phyloP scores from a whole-genome alignment of 2,113 vertebrate genomes.

The Toxostoma redivivum region DNA sequence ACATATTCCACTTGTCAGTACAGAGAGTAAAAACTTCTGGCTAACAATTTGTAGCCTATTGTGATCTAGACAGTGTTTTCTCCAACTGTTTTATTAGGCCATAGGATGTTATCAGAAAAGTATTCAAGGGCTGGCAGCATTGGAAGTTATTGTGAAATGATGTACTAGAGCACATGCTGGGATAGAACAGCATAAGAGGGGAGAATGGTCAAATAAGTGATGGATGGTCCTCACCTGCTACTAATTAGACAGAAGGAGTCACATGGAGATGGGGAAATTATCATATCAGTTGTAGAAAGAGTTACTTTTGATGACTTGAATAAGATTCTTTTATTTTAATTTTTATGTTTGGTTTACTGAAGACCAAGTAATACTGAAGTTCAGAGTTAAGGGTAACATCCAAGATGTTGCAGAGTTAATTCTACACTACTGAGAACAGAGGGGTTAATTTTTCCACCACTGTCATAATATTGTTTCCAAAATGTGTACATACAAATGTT shows the following conservation, averaged over 20 bases:
- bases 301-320: neutral
- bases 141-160: neutral
- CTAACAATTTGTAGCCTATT: neutral
- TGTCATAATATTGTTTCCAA: neutral
- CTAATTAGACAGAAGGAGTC: neutral
- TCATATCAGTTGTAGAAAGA: accelerated
- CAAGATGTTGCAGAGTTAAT: neutral
- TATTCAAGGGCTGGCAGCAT: neutral
- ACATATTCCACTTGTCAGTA: neutral
- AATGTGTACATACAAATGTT: neutral
- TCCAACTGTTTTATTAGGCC: neutral
- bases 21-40: neutral
- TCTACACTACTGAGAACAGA: neutral
- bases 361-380: neutral
- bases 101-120: neutral
- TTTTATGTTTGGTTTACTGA: neutral
- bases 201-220: neutral
- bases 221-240: neutral
- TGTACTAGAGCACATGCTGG: neutral
- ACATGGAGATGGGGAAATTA: neutral
- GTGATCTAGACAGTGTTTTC: neutral
- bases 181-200: neutral
- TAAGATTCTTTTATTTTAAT: neutral
- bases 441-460: neutral
- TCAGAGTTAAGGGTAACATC: neutral